phyloP scores from a whole-genome alignment of 2,797 vertebrate genomes.

The Acrossocheilus fasciatus region DNA sequence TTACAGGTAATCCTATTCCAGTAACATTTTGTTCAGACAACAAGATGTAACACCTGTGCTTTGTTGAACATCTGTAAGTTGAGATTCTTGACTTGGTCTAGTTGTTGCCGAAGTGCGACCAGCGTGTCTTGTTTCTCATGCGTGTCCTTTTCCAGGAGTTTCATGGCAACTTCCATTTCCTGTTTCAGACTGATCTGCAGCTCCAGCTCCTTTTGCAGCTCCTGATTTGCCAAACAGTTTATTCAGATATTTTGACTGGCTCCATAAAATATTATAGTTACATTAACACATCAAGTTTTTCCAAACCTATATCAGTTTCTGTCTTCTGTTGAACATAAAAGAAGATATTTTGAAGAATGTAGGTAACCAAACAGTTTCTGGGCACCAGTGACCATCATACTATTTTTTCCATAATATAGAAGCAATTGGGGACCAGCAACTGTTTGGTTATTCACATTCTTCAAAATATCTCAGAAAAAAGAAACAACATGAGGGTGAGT shows the following conservation, averaged over 20 bases:
- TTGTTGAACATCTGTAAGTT: slow-evolving; percentile 98
- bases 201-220: slow-evolving; percentile 93
- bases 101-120: slow-evolving; percentile 89
- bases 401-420: not conserved
- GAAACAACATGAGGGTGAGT: not conserved
- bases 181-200: slow-evolving; percentile 94
- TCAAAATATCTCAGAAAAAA: not conserved
- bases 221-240: slow-evolving; percentile 74
- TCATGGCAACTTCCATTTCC: slow-evolving; percentile 99
- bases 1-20: not conserved
- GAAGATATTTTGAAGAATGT: not conserved
- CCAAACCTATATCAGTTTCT: not conserved
- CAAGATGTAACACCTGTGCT: slow-evolving; percentile 82
- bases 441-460: not conserved
- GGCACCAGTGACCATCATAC: not conserved
- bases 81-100: slow-evolving; percentile 96
- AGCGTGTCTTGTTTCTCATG: slow-evolving; percentile 96
- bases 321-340: not conserved
- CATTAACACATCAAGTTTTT: not conserved
- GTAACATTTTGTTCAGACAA: not conserved
- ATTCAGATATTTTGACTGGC: not conserved
- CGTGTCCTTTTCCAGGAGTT: slow-evolving; percentile 95
- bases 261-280: not conserved
- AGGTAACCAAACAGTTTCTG: not conserved
- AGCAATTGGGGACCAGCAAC: not conserved